Base-by-base conservation (phyloP, 2,113 vertebrate species). In the Heterotis niloticus region DNA sequence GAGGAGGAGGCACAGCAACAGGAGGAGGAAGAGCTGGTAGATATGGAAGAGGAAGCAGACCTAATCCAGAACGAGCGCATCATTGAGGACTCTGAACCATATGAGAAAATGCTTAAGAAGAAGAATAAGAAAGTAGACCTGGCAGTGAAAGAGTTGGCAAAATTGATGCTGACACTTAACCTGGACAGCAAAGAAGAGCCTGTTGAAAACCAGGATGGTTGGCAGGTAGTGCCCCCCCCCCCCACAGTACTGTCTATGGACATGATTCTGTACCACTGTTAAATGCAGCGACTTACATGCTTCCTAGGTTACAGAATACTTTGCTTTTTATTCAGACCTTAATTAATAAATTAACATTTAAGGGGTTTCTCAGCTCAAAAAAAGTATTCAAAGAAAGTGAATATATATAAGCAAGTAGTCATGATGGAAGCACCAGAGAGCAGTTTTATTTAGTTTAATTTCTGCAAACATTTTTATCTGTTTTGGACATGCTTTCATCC, bases 21-120 rank as follows among this genome's bases (percentile, higher is more conserved):
- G 68, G 91, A 90, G 4, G 90, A 91, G 0, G 88, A 89, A 0
- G 88, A 91, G 0, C 84, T 98, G 86, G 91, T 98, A 29, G 84
- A 92, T 10, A 92, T 99, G 0, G 81, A 87, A 10, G 95, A 96
- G 85, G 94, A 96, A 83, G 97, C 96, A 0, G 96, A 94, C 66
- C 85, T 97, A 85, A 95, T 98, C 82, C 91, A 96, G 87, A 93
- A 88, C 1, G 96, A 98, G 34, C 91, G 96, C 52, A 82, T 96
- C 44, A 90, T 99, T 75, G 94, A 96, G 3, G 93, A 94, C 78
- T 86, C 90, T 57, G 90, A 88, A 13, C 81, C 67, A 70, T 71
- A 73, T 70, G 84, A 80, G 24, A 77, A 78, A 17, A 78, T 29
- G 64, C 75, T 82, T 12, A 79, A 51, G 64, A 75, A 76, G 20